A percentile compares a stretch with the other conserved stretches of the same genome.
phyloP scores from a whole-genome alignment of 1,140 invertebrate species.

The Argopecten irradians region DNA sequence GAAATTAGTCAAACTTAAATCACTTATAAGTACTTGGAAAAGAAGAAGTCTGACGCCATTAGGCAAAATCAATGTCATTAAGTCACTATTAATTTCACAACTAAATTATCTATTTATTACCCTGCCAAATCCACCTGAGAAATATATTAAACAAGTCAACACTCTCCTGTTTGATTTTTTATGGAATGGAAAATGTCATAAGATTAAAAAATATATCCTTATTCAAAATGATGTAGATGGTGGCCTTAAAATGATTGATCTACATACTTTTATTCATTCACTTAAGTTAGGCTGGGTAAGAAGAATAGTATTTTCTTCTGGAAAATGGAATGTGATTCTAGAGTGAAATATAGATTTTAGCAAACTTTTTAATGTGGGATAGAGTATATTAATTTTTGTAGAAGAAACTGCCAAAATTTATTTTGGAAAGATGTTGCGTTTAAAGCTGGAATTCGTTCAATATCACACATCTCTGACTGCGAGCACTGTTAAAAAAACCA shows the following conservation, averaged over 20 bases:
- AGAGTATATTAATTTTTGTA: neutral
- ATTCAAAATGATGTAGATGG: too few species aligned
- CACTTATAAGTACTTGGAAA: too few species aligned
- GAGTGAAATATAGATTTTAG: neutral
- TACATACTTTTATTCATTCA: neutral
- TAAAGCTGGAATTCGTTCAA: neutral
- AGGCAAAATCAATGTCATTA: neutral
- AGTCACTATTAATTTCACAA: neutral
- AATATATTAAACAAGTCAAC: neutral
- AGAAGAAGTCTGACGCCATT: too few species aligned
- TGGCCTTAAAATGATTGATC: too few species aligned
- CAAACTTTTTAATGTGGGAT: neutral
- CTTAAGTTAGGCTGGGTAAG: neutral
- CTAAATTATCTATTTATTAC: neutral
- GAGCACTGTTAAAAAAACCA: too few species aligned
- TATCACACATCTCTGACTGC: too few species aligned
- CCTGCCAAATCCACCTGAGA: too few species aligned
- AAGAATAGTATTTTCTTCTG: neutral
- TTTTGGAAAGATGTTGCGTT: neutral
- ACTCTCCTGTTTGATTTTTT: neutral
- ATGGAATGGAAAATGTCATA: neutral
- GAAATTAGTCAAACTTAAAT: neutral
- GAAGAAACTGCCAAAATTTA: neutral
- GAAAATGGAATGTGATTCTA: neutral
- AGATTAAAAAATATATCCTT: neutral